phyloP scores from a whole-genome alignment of 2,113 vertebrate species.

The Chaetorhynchus papuensis region DNA sequence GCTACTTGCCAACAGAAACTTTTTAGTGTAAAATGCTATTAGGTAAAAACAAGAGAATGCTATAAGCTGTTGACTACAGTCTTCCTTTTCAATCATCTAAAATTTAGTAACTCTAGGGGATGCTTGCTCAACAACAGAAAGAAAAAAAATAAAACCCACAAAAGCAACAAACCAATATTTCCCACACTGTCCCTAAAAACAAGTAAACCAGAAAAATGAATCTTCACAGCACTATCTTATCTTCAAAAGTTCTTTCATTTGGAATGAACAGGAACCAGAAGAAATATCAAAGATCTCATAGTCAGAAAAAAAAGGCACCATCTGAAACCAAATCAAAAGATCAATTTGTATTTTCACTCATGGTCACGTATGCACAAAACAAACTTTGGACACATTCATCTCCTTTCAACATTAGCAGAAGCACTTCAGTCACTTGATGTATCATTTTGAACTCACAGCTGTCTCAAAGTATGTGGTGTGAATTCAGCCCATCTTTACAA shows the following conservation, averaged over 20 bases:
- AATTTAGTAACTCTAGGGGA: neutral
- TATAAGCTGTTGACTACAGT: neutral
- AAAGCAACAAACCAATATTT: neutral
- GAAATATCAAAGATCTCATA: neutral
- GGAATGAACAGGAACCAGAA: neutral
- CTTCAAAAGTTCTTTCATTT: neutral
- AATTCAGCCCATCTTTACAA: neutral
- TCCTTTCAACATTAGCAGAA: neutral
- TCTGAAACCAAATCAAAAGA: neutral
- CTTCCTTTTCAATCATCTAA: neutral
- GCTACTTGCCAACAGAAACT: neutral
- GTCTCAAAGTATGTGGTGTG: neutral
- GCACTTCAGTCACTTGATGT: neutral
- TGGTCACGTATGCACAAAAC: neutral
- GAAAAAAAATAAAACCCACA: neutral
- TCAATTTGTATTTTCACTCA: neutral
- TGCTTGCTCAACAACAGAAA: neutral
- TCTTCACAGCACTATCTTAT: neutral
- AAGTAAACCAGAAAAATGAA: neutral
- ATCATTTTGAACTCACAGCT: neutral
- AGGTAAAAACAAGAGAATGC: neutral
- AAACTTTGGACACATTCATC: neutral
- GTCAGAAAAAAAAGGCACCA: accelerated
- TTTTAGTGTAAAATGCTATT: neutral
- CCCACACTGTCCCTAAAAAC: neutral